phyloP scores from a whole-genome alignment of 2,113 vertebrate genomes.

The Arothron firmamentum region DNA sequence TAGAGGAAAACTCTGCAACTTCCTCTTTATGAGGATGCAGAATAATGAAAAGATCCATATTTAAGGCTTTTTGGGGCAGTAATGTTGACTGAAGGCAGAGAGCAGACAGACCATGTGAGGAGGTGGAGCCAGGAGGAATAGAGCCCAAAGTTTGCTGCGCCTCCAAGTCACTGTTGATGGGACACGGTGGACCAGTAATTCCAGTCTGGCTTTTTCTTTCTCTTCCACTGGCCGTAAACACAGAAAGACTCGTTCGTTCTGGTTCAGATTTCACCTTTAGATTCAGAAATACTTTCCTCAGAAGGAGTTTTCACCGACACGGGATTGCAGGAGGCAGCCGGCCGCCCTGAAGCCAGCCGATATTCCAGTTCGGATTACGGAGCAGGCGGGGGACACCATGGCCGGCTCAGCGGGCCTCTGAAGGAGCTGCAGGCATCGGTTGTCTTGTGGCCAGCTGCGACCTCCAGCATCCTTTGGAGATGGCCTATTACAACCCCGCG shows the following conservation, averaged over 20 bases:
- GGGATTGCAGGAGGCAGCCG: too few relatives aligned
- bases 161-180: background rate
- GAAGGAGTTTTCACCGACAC: too few relatives aligned
- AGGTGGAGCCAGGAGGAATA: slow-evolving; percentile 62
- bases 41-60: slow-evolving; percentile 12
- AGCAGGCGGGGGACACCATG: slow-evolving; percentile 37
- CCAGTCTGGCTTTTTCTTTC: background rate
- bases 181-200: background rate
- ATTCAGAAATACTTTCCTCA: too few relatives aligned
- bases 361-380: slow-evolving; percentile 6
- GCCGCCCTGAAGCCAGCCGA: too few relatives aligned
- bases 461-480: slow-evolving; percentile 84
- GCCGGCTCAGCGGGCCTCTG: slow-evolving; percentile 20
- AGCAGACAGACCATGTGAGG: slow-evolving; percentile 27
- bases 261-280: too few relatives aligned
- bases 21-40: background rate
- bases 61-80: slow-evolving; percentile 17
- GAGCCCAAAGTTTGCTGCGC: slow-evolving; percentile 32
- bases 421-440: slow-evolving; percentile 16
- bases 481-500: slow-evolving; percentile 83
- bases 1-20: background rate
- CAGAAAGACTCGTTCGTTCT: too few relatives aligned
- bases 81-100: background rate
- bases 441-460: slow-evolving; percentile 29
- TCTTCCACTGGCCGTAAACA: too few relatives aligned